Conservation (phyloP, 2,113 vertebrate species). For the Aldabrachelys gigantea region DNA sequence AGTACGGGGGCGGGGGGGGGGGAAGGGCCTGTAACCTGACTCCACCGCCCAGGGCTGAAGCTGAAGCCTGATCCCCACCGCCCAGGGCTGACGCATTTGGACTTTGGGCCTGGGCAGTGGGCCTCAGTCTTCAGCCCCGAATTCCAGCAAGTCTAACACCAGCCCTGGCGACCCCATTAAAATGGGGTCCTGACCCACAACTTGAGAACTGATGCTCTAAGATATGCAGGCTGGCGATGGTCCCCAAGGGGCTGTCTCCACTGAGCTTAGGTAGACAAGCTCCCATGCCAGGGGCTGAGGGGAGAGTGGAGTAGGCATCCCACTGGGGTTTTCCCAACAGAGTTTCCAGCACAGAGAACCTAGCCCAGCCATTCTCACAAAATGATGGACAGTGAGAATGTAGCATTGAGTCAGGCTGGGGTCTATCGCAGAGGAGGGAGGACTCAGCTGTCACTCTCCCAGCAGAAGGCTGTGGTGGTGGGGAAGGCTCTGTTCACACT, state of each 20-base stretch:
- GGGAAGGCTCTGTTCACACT: not conserved
- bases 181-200: too few species aligned
- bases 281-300: rapidly evolving
- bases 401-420: not conserved
- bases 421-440: not conserved
- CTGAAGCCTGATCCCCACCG: too few species aligned
- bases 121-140: too few species aligned
- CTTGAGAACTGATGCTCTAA: too few species aligned
- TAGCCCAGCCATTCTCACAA: not conserved
- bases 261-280: not conserved
- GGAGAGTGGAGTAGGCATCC: not conserved
- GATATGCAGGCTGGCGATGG: not conserved
- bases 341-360: not conserved
- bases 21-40: too few species aligned
- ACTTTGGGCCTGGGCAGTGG: too few species aligned
- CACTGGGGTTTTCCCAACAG: not conserved
- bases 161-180: too few species aligned
- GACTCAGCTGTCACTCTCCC: not conserved
- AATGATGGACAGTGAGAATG: not conserved
- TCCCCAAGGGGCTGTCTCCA: not conserved
- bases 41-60: too few species aligned
- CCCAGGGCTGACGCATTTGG: too few species aligned
- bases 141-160: too few species aligned
- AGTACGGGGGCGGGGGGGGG: too few species aligned
- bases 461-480: not conserved